phyloP scores from a whole-genome alignment of 2,113 vertebrate species.

The Oenanthe melanoleuca region DNA sequence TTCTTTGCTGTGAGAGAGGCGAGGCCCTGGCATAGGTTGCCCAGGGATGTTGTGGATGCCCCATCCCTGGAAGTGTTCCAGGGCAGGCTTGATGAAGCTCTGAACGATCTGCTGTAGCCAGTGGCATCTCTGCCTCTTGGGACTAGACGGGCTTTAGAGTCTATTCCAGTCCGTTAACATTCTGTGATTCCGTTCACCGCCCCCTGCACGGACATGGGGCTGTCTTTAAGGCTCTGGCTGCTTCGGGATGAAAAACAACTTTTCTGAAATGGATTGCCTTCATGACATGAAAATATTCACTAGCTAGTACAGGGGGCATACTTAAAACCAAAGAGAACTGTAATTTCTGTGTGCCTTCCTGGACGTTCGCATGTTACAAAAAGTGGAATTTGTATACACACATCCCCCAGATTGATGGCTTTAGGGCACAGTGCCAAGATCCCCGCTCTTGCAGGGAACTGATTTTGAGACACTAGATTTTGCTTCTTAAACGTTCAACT shows the following conservation, averaged over 20 bases:
- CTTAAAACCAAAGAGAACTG: not conserved
- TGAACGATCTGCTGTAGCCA: not conserved
- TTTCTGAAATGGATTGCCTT: not conserved
- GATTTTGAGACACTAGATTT: not conserved
- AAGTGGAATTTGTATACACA: not conserved
- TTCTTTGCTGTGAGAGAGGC: no score
- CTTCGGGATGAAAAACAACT: rapidly evolving
- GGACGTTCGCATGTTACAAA: not conserved
- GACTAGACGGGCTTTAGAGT: not conserved
- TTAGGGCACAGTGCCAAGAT: not conserved
- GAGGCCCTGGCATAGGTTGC: no score
- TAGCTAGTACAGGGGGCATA: rapidly evolving
- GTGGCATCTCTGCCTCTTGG: not conserved
- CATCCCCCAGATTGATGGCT: not conserved
- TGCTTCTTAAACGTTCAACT: not conserved
- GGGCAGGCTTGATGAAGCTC: not conserved
- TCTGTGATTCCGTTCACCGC: rapidly evolving
- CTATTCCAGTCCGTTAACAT: not conserved
- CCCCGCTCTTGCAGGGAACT: rapidly evolving
- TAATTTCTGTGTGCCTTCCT: not conserved
- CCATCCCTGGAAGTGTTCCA: not conserved
- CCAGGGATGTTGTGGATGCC: not conserved
- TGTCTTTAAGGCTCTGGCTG: not conserved
- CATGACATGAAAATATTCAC: rapidly evolving
- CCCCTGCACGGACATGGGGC: rapidly evolving